These are phyloP conservation scores for Luperina nickerlii DNA, from an alignment of 2,888 invertebrate genomes.

Conservation along the genomic window DNA sequence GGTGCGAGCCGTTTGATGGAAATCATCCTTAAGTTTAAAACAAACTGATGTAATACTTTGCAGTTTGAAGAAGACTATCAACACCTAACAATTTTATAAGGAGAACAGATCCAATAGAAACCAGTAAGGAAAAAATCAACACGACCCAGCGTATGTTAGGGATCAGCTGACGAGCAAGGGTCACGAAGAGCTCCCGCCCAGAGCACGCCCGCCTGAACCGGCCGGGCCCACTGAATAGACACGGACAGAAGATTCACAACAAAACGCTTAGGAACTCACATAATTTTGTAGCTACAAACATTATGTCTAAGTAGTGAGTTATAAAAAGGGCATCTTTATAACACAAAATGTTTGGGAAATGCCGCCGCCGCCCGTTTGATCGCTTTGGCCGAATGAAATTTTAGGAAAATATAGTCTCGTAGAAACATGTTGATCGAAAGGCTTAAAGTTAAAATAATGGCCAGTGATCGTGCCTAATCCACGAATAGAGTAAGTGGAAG, in stretches of 20 bases:
- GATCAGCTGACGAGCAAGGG: conserved; percentile 30
- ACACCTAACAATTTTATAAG: neutral
- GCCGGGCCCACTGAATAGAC: neutral
- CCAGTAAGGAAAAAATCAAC: conserved; percentile 1
- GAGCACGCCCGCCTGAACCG: neutral
- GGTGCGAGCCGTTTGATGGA: no score
- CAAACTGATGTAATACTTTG: neutral
- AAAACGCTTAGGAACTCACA: neutral
- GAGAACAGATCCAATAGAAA: neutral
- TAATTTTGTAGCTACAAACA: neutral
- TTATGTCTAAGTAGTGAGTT: neutral
- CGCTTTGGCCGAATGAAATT: neutral
- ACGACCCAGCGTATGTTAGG: neutral
- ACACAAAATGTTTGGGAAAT: neutral
- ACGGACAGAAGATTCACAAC: neutral
- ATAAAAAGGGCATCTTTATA: neutral
- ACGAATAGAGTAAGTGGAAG: neutral
- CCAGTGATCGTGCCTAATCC: neutral
- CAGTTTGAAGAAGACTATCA: neutral
- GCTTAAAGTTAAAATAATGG: neutral
- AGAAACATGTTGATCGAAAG: neutral
- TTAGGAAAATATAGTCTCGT: neutral
- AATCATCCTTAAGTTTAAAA: neutral
- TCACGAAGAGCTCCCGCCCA: neutral
- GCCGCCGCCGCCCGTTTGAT: neutral